These are phyloP conservation scores for Macrostomum lignano DNA, from an alignment of 1,140 invertebrate species.

Conservation along the genomic window DNA sequence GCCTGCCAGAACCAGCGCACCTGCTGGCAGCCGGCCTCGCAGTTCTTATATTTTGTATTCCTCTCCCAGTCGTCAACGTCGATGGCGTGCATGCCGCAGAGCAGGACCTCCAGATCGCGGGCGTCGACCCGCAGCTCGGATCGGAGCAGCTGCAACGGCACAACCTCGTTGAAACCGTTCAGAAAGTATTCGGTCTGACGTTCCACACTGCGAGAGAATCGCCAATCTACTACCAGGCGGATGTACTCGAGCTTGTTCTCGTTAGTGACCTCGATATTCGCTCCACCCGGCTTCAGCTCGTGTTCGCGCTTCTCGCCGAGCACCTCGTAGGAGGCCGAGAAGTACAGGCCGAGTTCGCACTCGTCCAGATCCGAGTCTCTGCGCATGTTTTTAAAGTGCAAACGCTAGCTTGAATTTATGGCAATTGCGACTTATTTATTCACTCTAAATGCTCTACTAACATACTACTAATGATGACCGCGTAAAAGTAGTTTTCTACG, in stretches of 20 bases:
- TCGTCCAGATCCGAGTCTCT: conserved; percentile 83
- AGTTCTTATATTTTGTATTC: conserved; percentile 75
- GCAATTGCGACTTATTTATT: no score
- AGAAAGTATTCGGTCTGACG: conserved; percentile 66
- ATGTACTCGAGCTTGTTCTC: conserved; percentile 86
- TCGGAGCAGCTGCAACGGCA: conserved; percentile 74
- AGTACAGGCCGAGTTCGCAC: conserved; percentile 78
- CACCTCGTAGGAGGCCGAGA: conserved; percentile 88
- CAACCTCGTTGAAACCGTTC: conserved; percentile 66
- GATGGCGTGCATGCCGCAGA: conserved; percentile 91
- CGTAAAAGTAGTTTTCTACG: no score
- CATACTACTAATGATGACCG: no score
- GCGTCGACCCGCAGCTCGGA: conserved; percentile 89
- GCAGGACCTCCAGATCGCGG: conserved; percentile 68
- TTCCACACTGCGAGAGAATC: conserved; percentile 71
- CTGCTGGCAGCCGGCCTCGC: conserved; percentile 70
- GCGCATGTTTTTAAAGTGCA: no score
- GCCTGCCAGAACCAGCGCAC: conserved; percentile 89
- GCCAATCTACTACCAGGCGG: conserved; percentile 75
- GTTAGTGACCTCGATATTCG: conserved; percentile 53
- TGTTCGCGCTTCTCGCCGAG: conserved; percentile 58
- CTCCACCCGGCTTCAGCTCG: conserved; percentile 56
- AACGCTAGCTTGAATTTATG: no score
- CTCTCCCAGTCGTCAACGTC: conserved; percentile 96
- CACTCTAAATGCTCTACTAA: no score